phyloP scores from a whole-genome alignment of 2,113 vertebrate species.

The Channa argus region DNA sequence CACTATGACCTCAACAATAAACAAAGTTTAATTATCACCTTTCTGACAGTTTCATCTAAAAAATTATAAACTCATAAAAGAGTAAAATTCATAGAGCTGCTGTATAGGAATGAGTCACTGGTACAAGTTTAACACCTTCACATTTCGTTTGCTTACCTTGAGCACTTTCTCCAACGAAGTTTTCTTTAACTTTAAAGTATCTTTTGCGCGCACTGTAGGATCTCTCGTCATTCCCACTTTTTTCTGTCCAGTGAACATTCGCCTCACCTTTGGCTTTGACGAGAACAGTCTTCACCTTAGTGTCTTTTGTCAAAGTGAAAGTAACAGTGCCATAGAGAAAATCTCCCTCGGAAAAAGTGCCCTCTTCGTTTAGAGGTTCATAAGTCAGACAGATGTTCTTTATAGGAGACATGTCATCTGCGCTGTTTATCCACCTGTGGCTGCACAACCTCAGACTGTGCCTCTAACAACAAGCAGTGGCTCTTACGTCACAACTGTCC shows the following conservation, averaged over 20 bases:
- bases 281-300: slow-evolving; percentile 54
- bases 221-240: rapidly evolving
- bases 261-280: slow-evolving; percentile 74
- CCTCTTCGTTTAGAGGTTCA: slow-evolving; percentile 32
- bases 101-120: no score
- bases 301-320: slow-evolving; percentile 46
- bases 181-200: slow-evolving; percentile 73
- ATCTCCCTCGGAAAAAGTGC: slow-evolving; percentile 56
- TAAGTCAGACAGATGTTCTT: slow-evolving; percentile 44
- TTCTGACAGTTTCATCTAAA: no score
- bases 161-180: slow-evolving; percentile 45
- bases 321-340: slow-evolving; percentile 30
- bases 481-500: no score
- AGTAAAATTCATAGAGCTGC: no score
- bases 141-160: slow-evolving; percentile 33
- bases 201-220: slow-evolving; percentile 20
- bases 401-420: slow-evolving; percentile 44
- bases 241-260: slow-evolving; percentile 45
- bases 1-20: no score
- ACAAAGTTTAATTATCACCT: no score
- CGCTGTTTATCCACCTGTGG: no score
- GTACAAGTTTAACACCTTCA: neutral
- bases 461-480: no score
- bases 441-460: no score
- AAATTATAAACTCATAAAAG: no score